Conservation (phyloP, 2,797 vertebrate species). For the Lepus townsendii region DNA sequence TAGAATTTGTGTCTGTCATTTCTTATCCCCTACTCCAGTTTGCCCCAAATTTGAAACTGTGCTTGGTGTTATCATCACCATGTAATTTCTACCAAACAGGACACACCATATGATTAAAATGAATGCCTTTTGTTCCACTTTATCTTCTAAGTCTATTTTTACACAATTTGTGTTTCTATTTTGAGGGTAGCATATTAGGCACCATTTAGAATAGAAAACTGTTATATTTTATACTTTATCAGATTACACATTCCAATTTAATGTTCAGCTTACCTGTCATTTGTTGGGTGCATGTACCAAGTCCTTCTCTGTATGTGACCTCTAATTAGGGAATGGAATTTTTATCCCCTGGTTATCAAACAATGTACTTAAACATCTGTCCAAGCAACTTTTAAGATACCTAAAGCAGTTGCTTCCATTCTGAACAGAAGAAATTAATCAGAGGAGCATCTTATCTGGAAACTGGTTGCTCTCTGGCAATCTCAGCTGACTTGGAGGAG, state of each 20-base stretch:
- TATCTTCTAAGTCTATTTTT: conserved; percentile 32
- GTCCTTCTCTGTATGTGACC: conserved; percentile 2
- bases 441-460: conserved; percentile 32
- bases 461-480: conserved; percentile 37
- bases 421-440: conserved; percentile 54
- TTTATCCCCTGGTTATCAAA: conserved; percentile 34
- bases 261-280: neutral
- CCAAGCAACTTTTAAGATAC: neutral
- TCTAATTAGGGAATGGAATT: conserved; percentile 25
- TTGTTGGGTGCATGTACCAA: conserved; percentile 14
- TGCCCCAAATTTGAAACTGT: neutral
- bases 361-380: neutral
- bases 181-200: neutral
- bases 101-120: neutral
- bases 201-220: conserved; percentile 16
- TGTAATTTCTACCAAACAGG: conserved; percentile 19
- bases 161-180: neutral
- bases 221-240: neutral
- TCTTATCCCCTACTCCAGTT: neutral
- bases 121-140: conserved; percentile 25
- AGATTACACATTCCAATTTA: neutral
- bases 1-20: conserved; percentile 42
- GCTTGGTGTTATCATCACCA: neutral
- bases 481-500: conserved; percentile 16
- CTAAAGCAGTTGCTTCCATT: conserved; percentile 15